These are phyloP conservation scores for Timema podura DNA, from an alignment of 2,888 invertebrate genomes.

Conservation along the genomic window DNA sequence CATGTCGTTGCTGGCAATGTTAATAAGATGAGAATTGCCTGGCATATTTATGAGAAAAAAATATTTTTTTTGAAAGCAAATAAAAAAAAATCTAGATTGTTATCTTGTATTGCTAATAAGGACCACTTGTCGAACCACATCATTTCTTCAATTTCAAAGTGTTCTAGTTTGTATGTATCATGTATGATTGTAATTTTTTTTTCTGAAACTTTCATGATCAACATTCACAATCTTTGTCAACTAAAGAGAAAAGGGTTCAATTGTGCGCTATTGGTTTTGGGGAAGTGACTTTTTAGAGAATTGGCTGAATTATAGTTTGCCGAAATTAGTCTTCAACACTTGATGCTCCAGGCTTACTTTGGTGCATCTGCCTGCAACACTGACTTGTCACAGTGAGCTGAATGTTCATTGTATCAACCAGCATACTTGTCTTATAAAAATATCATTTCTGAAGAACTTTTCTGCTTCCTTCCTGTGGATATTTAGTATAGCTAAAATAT, in stretches of 20 bases:
- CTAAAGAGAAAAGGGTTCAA: no score
- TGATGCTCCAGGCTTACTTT: not conserved
- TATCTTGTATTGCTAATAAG: not conserved
- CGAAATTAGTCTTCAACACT: not conserved
- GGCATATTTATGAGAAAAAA: not conserved
- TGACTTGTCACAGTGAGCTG: no score
- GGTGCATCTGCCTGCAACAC: no score
- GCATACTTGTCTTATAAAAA: not conserved
- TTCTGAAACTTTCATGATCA: not conserved
- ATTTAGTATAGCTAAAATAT: not conserved
- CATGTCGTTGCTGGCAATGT: conserved; percentile 29
- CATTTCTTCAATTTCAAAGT: conserved; percentile 8
- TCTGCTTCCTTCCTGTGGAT: not conserved
- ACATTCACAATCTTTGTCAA: no score
- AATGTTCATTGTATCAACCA: not conserved
- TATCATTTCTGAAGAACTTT: not conserved
- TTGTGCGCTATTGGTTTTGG: not conserved
- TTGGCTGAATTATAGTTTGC: not conserved
- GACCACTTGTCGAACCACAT: conserved; percentile 17
- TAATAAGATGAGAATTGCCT: conserved; percentile 22
- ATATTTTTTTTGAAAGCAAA: not conserved
- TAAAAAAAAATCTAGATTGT: not conserved
- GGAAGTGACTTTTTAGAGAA: conserved; percentile 4
- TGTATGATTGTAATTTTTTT: not conserved
- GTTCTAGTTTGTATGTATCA: not conserved